Conservation (phyloP, 2,113 vertebrate genomes). For the Naja naja region DNA sequence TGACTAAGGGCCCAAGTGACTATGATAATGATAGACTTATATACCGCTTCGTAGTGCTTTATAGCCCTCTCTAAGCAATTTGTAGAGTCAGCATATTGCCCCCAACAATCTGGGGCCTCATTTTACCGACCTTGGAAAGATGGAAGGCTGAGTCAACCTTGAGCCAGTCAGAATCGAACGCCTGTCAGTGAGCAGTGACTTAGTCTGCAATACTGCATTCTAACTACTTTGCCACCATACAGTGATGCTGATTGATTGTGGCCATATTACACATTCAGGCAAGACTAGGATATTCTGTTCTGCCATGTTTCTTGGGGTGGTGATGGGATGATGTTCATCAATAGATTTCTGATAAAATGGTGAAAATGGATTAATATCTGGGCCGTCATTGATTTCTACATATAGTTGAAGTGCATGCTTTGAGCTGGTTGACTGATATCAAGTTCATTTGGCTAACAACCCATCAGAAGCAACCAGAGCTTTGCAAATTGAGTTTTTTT, state of each 20-base stretch:
- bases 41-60: too few species aligned
- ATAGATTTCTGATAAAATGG: background rate
- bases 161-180: too few species aligned
- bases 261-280: background rate
- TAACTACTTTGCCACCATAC: too few species aligned
- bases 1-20: background rate
- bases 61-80: too few species aligned
- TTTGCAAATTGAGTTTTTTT: background rate
- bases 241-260: background rate
- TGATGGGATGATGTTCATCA: background rate
- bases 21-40: background rate
- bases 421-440: background rate
- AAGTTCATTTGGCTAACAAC: background rate
- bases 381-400: background rate
- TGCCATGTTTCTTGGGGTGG: background rate
- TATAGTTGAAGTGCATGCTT: background rate
- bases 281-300: background rate
- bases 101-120: too few species aligned
- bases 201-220: too few species aligned
- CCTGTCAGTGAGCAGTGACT: too few species aligned
- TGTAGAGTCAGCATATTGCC: too few species aligned
- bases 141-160: too few species aligned
- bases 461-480: background rate
- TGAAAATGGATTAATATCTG: background rate
- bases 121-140: too few species aligned